A percentile compares a stretch with the other conserved stretches of the same genome.
Conservation (phyloP, 2,797 vertebrate species). For the Schizopygopsis malacanthus region DNA sequence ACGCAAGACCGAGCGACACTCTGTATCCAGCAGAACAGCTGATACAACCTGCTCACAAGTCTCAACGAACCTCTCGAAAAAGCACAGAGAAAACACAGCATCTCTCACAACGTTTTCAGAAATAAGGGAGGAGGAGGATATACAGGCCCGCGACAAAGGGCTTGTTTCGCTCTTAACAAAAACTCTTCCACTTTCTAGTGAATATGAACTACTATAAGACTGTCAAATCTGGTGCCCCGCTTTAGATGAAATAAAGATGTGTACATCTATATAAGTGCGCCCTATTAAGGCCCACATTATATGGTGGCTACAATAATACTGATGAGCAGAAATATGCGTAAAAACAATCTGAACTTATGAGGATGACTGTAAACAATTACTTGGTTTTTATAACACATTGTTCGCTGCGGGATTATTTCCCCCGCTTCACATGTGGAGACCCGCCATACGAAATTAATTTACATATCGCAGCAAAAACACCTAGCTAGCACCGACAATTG, state of each 20-base stretch:
- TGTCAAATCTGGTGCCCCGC: conserved; percentile 6
- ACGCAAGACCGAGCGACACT: conserved; percentile 64
- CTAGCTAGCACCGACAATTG: conserved; percentile 60
- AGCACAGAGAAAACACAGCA: conserved; percentile 3
- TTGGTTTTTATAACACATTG: conserved; percentile 70
- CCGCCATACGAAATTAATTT: conserved; percentile 74
- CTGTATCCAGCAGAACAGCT: conserved; percentile 63
- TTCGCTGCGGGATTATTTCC: conserved; percentile 71
- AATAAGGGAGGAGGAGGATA: conserved; percentile 5
- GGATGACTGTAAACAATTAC: conserved; percentile 25
- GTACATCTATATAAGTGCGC: conserved; percentile 14
- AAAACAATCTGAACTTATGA: background rate
- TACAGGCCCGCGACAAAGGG: conserved; percentile 43
- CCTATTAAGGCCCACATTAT: conserved; percentile 57
- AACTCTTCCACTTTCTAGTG: conserved; percentile 37
- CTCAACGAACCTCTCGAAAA: conserved; percentile 47
- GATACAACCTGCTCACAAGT: conserved; percentile 6
- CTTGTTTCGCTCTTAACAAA: background rate
- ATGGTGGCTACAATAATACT: conserved; percentile 3
- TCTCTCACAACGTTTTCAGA: background rate
- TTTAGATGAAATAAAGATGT: conserved; percentile 5
- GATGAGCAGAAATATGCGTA: background rate
- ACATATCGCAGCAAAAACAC: conserved; percentile 57
- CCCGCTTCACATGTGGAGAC: conserved; percentile 73
- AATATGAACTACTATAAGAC: background rate